Base-by-base conservation (phyloP, 2,888 invertebrate species). In the Orthosia gothica region DNA sequence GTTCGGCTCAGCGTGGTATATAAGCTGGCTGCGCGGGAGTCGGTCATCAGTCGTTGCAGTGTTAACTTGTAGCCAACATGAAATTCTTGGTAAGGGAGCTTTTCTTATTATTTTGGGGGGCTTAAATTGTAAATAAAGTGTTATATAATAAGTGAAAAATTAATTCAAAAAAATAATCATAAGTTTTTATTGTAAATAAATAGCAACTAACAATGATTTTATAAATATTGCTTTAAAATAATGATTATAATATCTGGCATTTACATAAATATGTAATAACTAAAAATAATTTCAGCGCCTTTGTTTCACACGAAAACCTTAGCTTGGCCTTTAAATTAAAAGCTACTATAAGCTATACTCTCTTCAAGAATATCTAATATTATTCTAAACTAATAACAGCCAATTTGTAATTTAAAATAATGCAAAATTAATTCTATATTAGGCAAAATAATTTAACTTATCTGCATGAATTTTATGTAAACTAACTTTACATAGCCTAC, bases 1-100 rank as follows among this genome's bases (percentile, higher is more conserved):
- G 74, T 83, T 77, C 84, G 80, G 69, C 78, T 76, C 72, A 67
- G 67, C 63, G 49, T 70, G 80, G 88, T 94, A 94, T 94, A 94
- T 87, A 94, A 93, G 87, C 88, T 47, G 67, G 45, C 72, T 79
- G 89, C 86, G 88, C 88, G 61, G 72, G 88, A 86, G 78, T 81
- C 69, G 72, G 83, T 83, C 92, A 93, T 93, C 94, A 94, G 93
- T 94, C 90, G 87, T 89, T 91, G 92, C 86, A 75, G 89, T 87
- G 88, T 70, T 58, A 76, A 83, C 81, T 88, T 86, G 80, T 86
- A 82, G 81, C 84, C 94, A 94, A 89, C 93, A 94, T 94, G 94
- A 94, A 94, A 89, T 94, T 94, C 92, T 88, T 94, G 94, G 94
- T 94, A 93, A 94, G 94, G 87, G 83, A 78, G 63, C 68, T 72